phyloP scores from a whole-genome alignment of 2,113 vertebrate species.

The Pagrus major region DNA sequence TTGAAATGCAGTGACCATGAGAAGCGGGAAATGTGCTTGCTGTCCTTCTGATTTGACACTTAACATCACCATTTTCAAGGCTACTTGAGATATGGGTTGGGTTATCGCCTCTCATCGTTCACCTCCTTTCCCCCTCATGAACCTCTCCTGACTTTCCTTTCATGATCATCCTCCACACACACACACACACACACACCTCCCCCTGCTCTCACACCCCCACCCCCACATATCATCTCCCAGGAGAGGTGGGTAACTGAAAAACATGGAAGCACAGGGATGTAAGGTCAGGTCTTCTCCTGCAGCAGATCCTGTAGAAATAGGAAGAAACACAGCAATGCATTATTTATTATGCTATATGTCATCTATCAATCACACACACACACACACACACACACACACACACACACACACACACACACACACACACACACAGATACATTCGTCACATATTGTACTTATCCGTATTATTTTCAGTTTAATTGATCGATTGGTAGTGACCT shows the following conservation, averaged over 20 bases:
- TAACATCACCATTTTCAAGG: background rate
- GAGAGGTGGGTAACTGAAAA: conserved; percentile 21
- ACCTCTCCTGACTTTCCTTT: conserved; percentile 30
- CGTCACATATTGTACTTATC: background rate
- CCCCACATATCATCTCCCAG: conserved; percentile 34
- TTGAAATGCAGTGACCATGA: background rate
- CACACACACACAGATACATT: background rate
- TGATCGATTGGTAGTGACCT: conserved; percentile 3
- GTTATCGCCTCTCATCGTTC: conserved; percentile 19
- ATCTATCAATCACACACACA: too few relatives aligned
- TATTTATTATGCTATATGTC: conserved; percentile 33
- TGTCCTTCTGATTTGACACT: background rate
- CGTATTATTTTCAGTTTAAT: conserved; percentile 8
- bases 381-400: conserved; percentile 15
- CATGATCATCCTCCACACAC: conserved; percentile 3
- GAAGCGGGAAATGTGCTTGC: too few relatives aligned
- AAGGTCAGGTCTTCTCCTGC: conserved; percentile 42
- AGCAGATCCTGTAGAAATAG: conserved; percentile 11
- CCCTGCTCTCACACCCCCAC: conserved; percentile 8
- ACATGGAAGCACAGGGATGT: conserved; percentile 27
- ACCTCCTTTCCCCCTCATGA: conserved; percentile 30
- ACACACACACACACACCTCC: conserved; percentile 13
- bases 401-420: conserved; percentile 12
- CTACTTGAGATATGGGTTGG: conserved; percentile 5
- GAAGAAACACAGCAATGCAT: conserved; percentile 17